Evolutionary conservation across 2,888 invertebrate genomes (phyloP), one percentile per base, ranked within the genome.

Genomic region (Hirtodrosophila duncani): DNA sequence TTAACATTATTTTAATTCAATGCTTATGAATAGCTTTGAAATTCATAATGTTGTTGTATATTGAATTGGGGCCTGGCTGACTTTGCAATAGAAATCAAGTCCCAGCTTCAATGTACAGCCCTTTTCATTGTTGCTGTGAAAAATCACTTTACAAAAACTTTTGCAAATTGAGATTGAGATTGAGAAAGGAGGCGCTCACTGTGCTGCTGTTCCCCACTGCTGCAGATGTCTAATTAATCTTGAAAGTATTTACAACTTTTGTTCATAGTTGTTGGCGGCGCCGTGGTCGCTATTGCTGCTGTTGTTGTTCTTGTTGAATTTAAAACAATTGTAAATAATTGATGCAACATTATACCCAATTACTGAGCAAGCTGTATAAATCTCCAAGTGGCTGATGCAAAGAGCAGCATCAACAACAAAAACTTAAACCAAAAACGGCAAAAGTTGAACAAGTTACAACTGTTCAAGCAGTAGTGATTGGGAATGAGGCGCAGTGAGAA

Each of bases 311-410:
- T 34, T 57, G 13, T 37, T 55, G 52, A 60, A 70, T 74, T 69
- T 53, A 65, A 74, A 72, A 70, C 80, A 80, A 80, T 66, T 77
- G 77, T 80, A 68, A 77, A 80, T 77, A 77, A 77, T 77, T 80
- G 70, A 80, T 77, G 67, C 70, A 62, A 60, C 70, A 77, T 77
- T 72, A 70, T 72, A 66, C 63, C 66, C 72, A 74, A 78, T 74
- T 74, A 74, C 71, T 58, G 30, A 63, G 51, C 48, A 60, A 74
- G 70, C 64, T 77, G 62, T 67, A 59, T 48, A 59, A 67, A 67
- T 59, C 65, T 62, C 50, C 10, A 34, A 34, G 43, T 41, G 63
- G 43, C 29, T 63, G 24, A 42, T 42, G 23, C 42, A 46, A 23
- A 36, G 23, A 36, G 36, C 39, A 31, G 29, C 43, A 44, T 64